Percentiles rank a stretch among this genome's conserved stretches.
phyloP scores from a whole-genome alignment of 2,113 vertebrate genomes.

The Macaca nemestrina region DNA sequence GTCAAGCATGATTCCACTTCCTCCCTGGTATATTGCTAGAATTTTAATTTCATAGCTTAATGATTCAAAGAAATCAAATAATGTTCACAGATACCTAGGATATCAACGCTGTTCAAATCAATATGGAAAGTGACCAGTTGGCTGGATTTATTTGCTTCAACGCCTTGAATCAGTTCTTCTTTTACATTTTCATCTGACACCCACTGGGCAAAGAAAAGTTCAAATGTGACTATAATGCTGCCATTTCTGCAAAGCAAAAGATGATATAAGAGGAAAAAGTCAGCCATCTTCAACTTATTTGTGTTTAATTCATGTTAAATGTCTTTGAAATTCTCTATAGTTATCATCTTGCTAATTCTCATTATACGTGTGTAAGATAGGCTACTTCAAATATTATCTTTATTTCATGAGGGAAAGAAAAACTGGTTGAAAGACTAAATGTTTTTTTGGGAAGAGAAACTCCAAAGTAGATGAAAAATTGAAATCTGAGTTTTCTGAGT shows the following conservation, averaged over 20 bases:
- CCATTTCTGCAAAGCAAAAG: slow-evolving; percentile 79
- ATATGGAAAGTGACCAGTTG: slow-evolving; percentile 78
- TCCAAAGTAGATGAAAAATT: background rate
- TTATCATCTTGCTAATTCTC: background rate
- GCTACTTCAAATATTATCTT: background rate
- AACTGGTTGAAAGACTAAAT: background rate
- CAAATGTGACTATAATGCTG: slow-evolving; percentile 80
- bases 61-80: slow-evolving; percentile 57
- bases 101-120: slow-evolving; percentile 83
- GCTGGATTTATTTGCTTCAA: slow-evolving; percentile 74
- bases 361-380: background rate
- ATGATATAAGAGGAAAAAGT: slow-evolving; percentile 42
- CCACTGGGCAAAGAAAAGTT: slow-evolving; percentile 79
- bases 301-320: background rate
- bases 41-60: slow-evolving; percentile 56
- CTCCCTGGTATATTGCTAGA: slow-evolving; percentile 13
- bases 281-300: slow-evolving; percentile 16
- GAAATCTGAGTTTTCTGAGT: background rate
- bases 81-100: slow-evolving; percentile 81
- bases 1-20: background rate
- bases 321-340: background rate
- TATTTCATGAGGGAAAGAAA: background rate
- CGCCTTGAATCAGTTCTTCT: slow-evolving; percentile 79
- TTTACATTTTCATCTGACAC: slow-evolving; percentile 76
- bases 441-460: background rate